These are phyloP conservation scores for Botia kubotai DNA, from an alignment of 2,797 vertebrate species.

Conservation along the genomic window DNA sequence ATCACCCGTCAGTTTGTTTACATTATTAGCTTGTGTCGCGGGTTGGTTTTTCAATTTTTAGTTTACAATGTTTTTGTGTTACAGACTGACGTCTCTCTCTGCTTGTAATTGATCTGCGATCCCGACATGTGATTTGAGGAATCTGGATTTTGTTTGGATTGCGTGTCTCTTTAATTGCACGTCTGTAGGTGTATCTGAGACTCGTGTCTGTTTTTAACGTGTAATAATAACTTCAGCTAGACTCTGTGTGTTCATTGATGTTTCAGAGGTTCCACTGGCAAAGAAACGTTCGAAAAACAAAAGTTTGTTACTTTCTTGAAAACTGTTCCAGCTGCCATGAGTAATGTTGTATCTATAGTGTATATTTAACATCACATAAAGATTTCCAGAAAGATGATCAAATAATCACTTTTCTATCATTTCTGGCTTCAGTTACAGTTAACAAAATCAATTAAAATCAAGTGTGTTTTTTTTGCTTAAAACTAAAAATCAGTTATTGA, in stretches of 20 bases:
- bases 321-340: neutral
- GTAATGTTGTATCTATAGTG: neutral
- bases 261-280: neutral
- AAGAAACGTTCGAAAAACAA: neutral
- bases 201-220: neutral
- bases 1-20: conserved; percentile 9
- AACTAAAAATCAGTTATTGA: no score
- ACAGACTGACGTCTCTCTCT: neutral
- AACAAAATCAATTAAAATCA: no score
- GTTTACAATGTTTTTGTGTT: neutral
- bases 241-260: conserved; percentile 29
- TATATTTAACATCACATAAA: neutral
- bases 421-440: no score
- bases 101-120: conserved; percentile 36
- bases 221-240: neutral
- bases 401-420: no score
- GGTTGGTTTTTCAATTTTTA: neutral
- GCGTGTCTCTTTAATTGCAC: conserved; percentile 32
- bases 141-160: neutral
- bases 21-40: neutral
- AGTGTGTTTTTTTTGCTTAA: no score
- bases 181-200: conserved; percentile 13
- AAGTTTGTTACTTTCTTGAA: neutral
- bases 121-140: conserved; percentile 13
- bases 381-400: no score